A percentile compares a stretch with the other conserved stretches of the same genome.
Evolutionary conservation across 2,113 vertebrate genomes (phyloP).

Genomic region (Anser cygnoides): DNA sequence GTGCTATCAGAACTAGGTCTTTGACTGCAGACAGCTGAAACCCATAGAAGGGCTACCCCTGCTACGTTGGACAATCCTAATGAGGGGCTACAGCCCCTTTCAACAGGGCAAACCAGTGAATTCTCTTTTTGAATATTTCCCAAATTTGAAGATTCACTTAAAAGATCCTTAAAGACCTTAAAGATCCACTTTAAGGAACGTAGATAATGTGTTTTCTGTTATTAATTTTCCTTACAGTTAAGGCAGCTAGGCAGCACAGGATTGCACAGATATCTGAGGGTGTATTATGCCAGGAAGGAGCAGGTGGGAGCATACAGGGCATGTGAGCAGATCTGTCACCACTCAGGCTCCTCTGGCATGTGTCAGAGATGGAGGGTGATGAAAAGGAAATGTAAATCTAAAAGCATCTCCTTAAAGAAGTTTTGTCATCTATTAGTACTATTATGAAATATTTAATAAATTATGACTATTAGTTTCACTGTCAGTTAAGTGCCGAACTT

Average conservation of each 20-base stretch:
- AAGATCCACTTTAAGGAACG: not conserved
- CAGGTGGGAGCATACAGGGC: not conserved
- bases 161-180: no score
- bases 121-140: not conserved
- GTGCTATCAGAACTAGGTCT: not conserved
- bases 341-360: not conserved
- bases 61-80: rapidly evolving
- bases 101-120: not conserved
- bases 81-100: not conserved
- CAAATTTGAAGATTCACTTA: not conserved
- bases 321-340: not conserved
- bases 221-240: not conserved
- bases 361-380: not conserved
- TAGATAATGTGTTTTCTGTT: not conserved
- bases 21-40: not conserved
- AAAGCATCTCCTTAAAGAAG: not conserved
- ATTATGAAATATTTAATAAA: not conserved
- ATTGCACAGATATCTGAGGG: not conserved
- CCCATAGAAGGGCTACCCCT: not conserved
- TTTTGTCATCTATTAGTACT: not conserved
- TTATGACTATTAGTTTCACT: not conserved
- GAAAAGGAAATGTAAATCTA: not conserved
- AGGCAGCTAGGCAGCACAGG: not conserved
- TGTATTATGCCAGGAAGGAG: not conserved
- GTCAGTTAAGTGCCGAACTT: not conserved